Conservation (phyloP, 2,113 vertebrate species). For the Syngnathus typhle region DNA sequence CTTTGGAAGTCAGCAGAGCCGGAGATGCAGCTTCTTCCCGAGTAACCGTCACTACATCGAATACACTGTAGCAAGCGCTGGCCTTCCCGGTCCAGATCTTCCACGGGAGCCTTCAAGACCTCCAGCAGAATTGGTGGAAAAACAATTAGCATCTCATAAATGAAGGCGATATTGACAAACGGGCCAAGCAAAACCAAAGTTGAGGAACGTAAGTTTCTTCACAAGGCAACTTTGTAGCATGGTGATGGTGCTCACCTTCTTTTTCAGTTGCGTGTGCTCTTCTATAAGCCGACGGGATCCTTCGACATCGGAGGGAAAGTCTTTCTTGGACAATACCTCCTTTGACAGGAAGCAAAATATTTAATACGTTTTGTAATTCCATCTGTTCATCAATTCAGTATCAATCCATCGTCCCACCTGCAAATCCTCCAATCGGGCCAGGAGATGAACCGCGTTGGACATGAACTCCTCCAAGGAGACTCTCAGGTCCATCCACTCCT, state of each 20-base stretch:
- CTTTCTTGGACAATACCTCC: constrained; percentile 91
- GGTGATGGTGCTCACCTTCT: constrained; percentile 65
- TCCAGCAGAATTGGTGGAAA: constrained; percentile 6
- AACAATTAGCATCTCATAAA: background rate
- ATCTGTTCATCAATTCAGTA: background rate
- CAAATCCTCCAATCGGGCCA: constrained; percentile 90
- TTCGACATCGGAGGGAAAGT: constrained; percentile 94
- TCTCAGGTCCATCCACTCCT: constrained; percentile 93
- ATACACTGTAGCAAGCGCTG: constrained; percentile 93
- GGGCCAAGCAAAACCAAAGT: background rate
- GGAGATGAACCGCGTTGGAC: constrained; percentile 87
- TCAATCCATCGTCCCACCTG: constrained; percentile 54
- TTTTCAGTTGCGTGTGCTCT: constrained; percentile 94
- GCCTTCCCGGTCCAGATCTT: constrained; percentile 94
- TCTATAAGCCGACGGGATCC: constrained; percentile 91
- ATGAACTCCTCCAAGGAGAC: constrained; percentile 95
- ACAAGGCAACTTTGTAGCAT: background rate
- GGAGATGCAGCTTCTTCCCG: constrained; percentile 92
- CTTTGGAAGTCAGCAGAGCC: constrained; percentile 98
- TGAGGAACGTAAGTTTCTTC: background rate
- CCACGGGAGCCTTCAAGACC: constrained; percentile 95
- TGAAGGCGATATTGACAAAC: background rate
- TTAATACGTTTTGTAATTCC: too few species aligned
- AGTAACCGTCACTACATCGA: constrained; percentile 89
- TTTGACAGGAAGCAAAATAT: constrained; percentile 44